Base-by-base conservation (phyloP, 1,140 invertebrate species). In the Heliconius eleuchia region DNA sequence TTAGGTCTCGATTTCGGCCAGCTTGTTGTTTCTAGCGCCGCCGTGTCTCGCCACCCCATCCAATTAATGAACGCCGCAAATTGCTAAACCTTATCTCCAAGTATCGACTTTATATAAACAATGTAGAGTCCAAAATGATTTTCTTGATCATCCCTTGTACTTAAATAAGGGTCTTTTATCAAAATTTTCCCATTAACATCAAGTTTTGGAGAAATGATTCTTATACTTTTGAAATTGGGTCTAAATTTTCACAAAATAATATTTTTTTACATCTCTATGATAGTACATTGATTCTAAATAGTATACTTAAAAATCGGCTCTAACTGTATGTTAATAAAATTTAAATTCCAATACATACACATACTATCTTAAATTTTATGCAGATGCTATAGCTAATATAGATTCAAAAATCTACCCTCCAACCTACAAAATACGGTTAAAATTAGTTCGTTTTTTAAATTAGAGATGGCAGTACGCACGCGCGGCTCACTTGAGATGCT, bases 361-460 rank as follows among this genome's bases (percentile, higher is more conserved):
- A 23, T 30, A 16, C 9, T 16, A 66, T 66, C 60, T 66, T 30
- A 77, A 42, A 77, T 81, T 81, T 81, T 81, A 81, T 81, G 80
- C 80, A 76, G 80, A 81, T 81, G 73, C 77, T 75, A 60, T 70
- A 18, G n/a, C 16, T 66, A 37, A 9, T 11, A 2, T 7, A 42
- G 23, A 72, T 46, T n/a, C 37, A n/a, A 77, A 71, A 71, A 52
- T 55, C 9, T 23, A 79, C 72, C 60, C 30, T 77, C 73, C 3
- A 1, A 0, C 0, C 34, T 34, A 23, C 1, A 5, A 19, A 7
- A 71, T 82, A 79, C 50, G 23, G 72, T 72, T 79, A 2, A 77
- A 71, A 71, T 71, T 75, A 34, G 57, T 71, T 11, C 77, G 55
- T 1, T 3, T 46, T 6, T n/a, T 73, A 19, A 6, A 27, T 7